Evolutionary conservation across 1,140 invertebrate genomes (phyloP).

Genomic region (Watersipora subatra): DNA sequence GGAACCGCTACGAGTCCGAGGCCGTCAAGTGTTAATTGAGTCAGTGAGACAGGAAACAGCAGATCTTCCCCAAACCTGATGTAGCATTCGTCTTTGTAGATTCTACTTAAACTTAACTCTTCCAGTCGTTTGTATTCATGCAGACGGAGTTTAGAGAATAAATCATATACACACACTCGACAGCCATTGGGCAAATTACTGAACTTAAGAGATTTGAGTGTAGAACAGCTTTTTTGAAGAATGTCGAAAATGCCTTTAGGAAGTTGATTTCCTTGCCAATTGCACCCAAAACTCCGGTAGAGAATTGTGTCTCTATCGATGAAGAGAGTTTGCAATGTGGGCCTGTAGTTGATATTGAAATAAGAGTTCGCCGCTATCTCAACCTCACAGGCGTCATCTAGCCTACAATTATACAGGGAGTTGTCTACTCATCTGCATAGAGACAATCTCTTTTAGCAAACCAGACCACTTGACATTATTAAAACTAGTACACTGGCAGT

Average conservation of each 20-base stretch:
- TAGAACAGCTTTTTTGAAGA: not conserved
- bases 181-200: not conserved
- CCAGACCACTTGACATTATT: too few relatives aligned
- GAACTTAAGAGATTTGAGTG: not conserved
- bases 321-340: not conserved
- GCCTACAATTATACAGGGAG: too few relatives aligned
- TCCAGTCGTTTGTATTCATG: not conserved
- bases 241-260: not conserved
- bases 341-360: not conserved
- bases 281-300: not conserved
- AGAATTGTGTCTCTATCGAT: not conserved
- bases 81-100: not conserved
- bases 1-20: not conserved
- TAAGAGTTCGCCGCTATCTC: not conserved
- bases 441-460: too few relatives aligned
- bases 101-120: not conserved
- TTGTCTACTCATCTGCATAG: too few relatives aligned
- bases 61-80: not conserved
- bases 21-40: not conserved
- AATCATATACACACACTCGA: not conserved
- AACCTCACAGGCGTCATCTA: not conserved
- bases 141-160: not conserved
- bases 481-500: too few relatives aligned
- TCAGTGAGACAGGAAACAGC: not conserved
- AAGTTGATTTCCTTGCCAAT: not conserved